phyloP scores from a whole-genome alignment of 1,140 invertebrate species.

The Listronotus oregonensis region DNA sequence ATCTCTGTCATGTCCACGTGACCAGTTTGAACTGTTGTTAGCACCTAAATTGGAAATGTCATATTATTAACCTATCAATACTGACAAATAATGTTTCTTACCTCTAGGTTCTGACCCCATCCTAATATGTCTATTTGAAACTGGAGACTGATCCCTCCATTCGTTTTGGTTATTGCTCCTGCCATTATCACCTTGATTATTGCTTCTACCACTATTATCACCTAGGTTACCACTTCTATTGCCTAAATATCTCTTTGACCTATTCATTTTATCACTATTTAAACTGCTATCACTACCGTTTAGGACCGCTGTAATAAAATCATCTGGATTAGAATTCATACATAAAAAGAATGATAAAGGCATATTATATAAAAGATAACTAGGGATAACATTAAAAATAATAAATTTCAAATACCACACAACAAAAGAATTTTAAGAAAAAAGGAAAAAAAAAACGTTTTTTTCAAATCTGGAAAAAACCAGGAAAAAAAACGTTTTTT shows the following conservation, averaged over 20 bases:
- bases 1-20: slow-evolving; percentile 26
- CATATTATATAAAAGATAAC: too few species aligned
- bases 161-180: slow-evolving; percentile 19
- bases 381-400: too few species aligned
- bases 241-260: slow-evolving; percentile 40
- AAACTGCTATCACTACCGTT: slow-evolving; percentile 48
- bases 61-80: too few species aligned
- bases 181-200: too few species aligned
- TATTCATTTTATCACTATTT: slow-evolving; percentile 39
- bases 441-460: too few species aligned
- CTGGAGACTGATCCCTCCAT: slow-evolving; percentile 46
- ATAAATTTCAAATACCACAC: too few species aligned
- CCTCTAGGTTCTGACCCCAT: slow-evolving; percentile 62
- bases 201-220: slow-evolving; percentile 12
- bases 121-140: slow-evolving; percentile 48
- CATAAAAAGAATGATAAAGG: too few species aligned
- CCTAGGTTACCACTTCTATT: slow-evolving; percentile 17
- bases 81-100: slow-evolving; percentile 15
- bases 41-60: not conserved
- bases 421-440: too few species aligned
- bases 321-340: slow-evolving; percentile 6
- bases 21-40: slow-evolving; percentile 15
- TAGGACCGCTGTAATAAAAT: slow-evolving; percentile 24
- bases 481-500: too few species aligned
- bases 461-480: too few species aligned